phyloP scores from a whole-genome alignment of 2,797 vertebrate genomes.

The Danionella dracula region DNA sequence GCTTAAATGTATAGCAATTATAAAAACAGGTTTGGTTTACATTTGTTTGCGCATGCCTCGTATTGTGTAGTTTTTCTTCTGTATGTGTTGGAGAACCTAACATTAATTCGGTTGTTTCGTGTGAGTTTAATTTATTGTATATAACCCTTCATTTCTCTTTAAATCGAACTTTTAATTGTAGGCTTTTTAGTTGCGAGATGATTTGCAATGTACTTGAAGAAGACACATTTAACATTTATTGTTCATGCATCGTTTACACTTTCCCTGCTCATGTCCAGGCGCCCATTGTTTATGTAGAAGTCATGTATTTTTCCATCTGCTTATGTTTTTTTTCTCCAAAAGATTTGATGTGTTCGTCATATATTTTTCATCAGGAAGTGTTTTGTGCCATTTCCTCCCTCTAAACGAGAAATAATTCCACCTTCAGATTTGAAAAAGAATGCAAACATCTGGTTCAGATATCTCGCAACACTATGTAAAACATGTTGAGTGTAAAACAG shows the following conservation, averaged over 20 bases:
- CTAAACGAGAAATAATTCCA: neutral
- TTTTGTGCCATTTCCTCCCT: neutral
- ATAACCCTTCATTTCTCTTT: constrained; percentile 52
- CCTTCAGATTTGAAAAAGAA: neutral
- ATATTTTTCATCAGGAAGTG: too few species aligned
- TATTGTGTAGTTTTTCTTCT: constrained; percentile 53
- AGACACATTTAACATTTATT: constrained; percentile 48
- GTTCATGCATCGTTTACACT: constrained; percentile 55
- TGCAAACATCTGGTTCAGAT: neutral
- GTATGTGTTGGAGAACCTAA: constrained; percentile 52
- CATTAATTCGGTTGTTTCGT: constrained; percentile 41
- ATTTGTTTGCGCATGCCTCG: constrained; percentile 63
- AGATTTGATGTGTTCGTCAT: too few species aligned
- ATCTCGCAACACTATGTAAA: neutral
- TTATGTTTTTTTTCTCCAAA: too few species aligned
- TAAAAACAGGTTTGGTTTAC: constrained; percentile 56
- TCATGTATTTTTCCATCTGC: constrained; percentile 20
- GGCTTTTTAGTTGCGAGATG: constrained; percentile 49
- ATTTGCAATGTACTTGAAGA: constrained; percentile 55
- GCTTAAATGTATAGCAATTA: constrained; percentile 19
- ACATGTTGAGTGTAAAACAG: neutral
- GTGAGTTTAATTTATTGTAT: constrained; percentile 71
- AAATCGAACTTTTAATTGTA: too few species aligned
- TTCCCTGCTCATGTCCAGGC: constrained; percentile 47
- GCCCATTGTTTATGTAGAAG: constrained; percentile 37